Evolutionary conservation across 2,113 vertebrate genomes (phyloP), one percentile per base, ranked within the genome.

Genomic region (Cyphomyrus discorhynchus): DNA sequence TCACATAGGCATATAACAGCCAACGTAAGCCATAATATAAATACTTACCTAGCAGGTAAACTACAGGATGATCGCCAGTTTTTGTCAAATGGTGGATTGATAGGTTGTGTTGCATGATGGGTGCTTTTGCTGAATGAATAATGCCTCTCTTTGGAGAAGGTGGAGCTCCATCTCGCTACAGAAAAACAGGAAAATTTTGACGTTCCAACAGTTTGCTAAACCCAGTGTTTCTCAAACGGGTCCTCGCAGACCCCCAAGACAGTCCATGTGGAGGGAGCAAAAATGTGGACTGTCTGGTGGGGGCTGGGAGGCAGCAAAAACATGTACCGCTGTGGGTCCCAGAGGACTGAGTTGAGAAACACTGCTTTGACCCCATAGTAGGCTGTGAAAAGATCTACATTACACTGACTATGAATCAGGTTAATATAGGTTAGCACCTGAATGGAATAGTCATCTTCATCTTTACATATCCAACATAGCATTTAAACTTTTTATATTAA

Each of bases 1-100:
- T 39, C 3, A 19, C 19, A n/a, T 5, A 58, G 4, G 35, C 11
- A 27, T 62, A 53, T 58, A 45, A 53, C 6, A 31, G 31, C 19
- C 21, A 13, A 47, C 21, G 46, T 21, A 10, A 88, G n/a, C 21
- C 5, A 21, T 39, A 87, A 77, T 7, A 35, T 15, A 39, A 87
- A n/a, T 42, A 31, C 47, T 91, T 90, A 95, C 96, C 95, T 93
- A 86, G 95, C 94, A 39, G 95, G 95, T 11, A 96, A 93, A 90
- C 95, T 96, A 91, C 92, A 92, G 92, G 93, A 95, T 58, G 95
- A 95, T 49, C 91, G 86, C 1, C 94, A 95, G 92, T 88, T 92
- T 90, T 95, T 93, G 91, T 95, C 94, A 11, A 95, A 93, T 0
- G 93, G 93, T 89, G 92, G 95, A 42, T 94, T 92, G 50, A 53